Percentiles rank a stretch among this genome's conserved stretches.
Evolutionary conservation across 2,888 invertebrate species (phyloP).

Genomic region (Chrysolina oricalcia): DNA sequence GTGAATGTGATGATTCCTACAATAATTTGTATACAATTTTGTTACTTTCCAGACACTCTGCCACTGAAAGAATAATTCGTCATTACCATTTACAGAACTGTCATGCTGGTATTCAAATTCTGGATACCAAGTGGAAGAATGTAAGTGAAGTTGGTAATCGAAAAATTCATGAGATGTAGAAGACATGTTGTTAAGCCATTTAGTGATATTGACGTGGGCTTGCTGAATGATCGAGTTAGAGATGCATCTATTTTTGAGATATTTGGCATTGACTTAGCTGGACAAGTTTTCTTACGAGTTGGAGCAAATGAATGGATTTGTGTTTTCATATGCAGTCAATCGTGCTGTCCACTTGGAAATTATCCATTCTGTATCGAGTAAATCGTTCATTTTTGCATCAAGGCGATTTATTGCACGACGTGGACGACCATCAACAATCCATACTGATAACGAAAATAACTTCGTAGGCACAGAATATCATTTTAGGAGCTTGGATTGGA

Average conservation of each 20-base stretch:
- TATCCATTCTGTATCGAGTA: background rate
- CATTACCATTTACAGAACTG: too few species aligned
- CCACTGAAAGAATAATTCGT: too few species aligned
- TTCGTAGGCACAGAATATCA: constrained; percentile 1
- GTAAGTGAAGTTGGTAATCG: too few species aligned
- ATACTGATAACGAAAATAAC: background rate
- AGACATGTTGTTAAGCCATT: background rate
- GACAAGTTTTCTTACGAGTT: background rate
- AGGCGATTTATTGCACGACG: constrained; percentile 5
- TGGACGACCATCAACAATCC: background rate
- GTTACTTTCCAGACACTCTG: too few species aligned
- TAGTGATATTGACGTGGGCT: background rate
- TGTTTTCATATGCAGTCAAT: constrained; percentile 18
- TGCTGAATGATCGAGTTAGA: too few species aligned
- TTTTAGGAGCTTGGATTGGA: too few species aligned
- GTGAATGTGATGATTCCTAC: too few species aligned
- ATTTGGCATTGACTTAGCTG: too few species aligned
- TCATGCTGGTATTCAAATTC: too few species aligned
- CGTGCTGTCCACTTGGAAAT: constrained; percentile 1
- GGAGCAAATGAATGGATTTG: background rate
- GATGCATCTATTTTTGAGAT: too few species aligned
- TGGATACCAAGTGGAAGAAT: too few species aligned
- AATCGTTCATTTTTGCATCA: background rate
- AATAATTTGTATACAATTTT: too few species aligned
- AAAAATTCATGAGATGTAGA: background rate